Evolutionary conservation across 2,113 vertebrate species (phyloP).

Genomic region (Cairina moschata): DNA sequence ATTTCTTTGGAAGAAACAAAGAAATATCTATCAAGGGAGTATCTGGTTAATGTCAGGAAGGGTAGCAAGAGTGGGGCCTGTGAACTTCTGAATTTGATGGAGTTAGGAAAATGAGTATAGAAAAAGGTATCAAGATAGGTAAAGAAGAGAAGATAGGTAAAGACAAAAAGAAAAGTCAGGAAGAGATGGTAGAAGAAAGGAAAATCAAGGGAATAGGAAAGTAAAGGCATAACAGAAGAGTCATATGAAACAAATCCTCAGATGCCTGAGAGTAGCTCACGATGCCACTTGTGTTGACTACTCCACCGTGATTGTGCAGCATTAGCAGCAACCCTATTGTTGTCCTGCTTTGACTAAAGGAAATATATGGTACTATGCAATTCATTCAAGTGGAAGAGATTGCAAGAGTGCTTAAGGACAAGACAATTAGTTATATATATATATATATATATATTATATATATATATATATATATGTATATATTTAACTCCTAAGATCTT

Average conservation of each 20-base stretch:
- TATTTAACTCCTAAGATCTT: neutral
- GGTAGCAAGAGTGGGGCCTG: neutral
- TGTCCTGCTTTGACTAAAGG: neutral
- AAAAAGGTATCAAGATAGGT: neutral
- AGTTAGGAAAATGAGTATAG: neutral
- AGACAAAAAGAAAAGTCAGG: neutral
- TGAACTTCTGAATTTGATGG: neutral
- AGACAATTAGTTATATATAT: neutral
- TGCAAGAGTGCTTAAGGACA: neutral
- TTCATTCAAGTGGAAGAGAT: neutral
- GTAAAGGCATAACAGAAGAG: neutral
- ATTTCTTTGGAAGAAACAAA: neutral
- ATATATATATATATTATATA: too few relatives aligned
- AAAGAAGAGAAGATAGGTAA: slow-evolving; percentile 1
- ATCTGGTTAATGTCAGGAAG: neutral
- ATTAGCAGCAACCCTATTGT: neutral
- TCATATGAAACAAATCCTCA: neutral
- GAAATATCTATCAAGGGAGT: neutral
- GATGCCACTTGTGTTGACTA: neutral
- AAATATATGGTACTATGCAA: neutral
- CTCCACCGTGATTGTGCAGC: neutral
- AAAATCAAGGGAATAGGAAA: neutral
- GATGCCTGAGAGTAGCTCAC: neutral
- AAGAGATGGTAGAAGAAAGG: slow-evolving; percentile 8
- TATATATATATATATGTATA: too few relatives aligned